phyloP scores from a whole-genome alignment of 92 coral and sea anemone species.

The Porites rus region DNA sequence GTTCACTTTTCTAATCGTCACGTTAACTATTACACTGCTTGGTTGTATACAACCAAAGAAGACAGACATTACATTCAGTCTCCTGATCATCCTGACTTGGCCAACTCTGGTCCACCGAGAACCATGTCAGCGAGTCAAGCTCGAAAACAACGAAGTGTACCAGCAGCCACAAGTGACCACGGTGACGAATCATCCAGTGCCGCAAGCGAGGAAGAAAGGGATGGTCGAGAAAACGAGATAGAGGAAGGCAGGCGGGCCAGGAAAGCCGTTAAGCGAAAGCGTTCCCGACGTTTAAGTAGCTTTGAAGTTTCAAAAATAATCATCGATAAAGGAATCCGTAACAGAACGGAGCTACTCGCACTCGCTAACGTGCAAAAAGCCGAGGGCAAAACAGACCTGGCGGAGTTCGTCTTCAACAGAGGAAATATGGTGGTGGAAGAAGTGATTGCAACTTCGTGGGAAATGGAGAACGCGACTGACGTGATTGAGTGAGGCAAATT shows the following conservation, averaged over 20 bases:
- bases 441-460: slow-evolving; percentile 60
- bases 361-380: slow-evolving; percentile 42
- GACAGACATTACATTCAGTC: too few relatives aligned
- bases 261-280: background rate
- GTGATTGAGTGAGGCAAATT: slow-evolving; percentile 8
- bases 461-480: slow-evolving; percentile 43
- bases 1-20: too few relatives aligned
- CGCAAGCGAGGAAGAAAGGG: background rate
- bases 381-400: slow-evolving; percentile 68
- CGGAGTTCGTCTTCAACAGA: slow-evolving; percentile 64
- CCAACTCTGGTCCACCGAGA: too few relatives aligned
- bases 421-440: slow-evolving; percentile 61
- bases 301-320: slow-evolving; percentile 36
- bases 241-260: background rate
- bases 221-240: background rate
- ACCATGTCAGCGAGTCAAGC: too few relatives aligned
- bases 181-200: too few relatives aligned
- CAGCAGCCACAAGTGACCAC: too few relatives aligned
- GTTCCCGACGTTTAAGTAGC: slow-evolving; percentile 25
- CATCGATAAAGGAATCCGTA: slow-evolving; percentile 32
- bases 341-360: slow-evolving; percentile 26
- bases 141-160: too few relatives aligned
- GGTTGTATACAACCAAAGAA: too few relatives aligned
- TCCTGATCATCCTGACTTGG: too few relatives aligned
- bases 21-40: too few relatives aligned